These are phyloP conservation scores for Nyctibius bracteatus DNA, from an alignment of 2,113 vertebrate genomes.

Conservation along the genomic window DNA sequence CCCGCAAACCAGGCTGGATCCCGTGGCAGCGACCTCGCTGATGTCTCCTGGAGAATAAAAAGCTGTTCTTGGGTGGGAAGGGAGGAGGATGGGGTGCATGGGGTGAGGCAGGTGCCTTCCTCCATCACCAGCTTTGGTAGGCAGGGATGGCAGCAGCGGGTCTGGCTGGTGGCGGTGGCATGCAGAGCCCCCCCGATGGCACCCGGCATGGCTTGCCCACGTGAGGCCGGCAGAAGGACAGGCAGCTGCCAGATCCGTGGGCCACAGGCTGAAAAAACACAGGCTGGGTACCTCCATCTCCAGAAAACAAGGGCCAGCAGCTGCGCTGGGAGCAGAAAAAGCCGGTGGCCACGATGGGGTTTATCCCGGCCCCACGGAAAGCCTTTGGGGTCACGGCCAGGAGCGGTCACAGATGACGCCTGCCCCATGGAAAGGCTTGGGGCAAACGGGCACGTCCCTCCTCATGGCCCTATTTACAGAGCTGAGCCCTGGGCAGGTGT, in stretches of 20 bases:
- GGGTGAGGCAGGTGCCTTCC: accelerated
- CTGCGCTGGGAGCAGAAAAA: accelerated
- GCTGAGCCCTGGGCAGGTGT: neutral
- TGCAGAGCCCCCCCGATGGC: accelerated
- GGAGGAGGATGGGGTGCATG: accelerated
- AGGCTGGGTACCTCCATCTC: accelerated
- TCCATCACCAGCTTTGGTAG: accelerated
- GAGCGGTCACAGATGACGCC: accelerated
- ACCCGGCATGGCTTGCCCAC: accelerated
- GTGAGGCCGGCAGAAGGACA: neutral
- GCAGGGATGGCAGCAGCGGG: neutral
- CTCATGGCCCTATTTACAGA: neutral
- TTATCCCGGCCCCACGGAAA: neutral
- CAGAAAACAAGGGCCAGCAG: accelerated
- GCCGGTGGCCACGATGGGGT: accelerated
- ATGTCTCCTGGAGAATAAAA: neutral
- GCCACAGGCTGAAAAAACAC: neutral
- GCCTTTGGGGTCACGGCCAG: accelerated
- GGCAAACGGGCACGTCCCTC: accelerated
- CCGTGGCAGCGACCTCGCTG: neutral
- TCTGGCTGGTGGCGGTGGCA: accelerated
- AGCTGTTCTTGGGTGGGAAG: neutral
- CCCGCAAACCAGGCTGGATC: neutral
- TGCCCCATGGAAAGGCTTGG: accelerated
- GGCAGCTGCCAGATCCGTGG: accelerated